phyloP scores from a whole-genome alignment of 2,797 vertebrate genomes.

The Schizopygopsis malacanthus region DNA sequence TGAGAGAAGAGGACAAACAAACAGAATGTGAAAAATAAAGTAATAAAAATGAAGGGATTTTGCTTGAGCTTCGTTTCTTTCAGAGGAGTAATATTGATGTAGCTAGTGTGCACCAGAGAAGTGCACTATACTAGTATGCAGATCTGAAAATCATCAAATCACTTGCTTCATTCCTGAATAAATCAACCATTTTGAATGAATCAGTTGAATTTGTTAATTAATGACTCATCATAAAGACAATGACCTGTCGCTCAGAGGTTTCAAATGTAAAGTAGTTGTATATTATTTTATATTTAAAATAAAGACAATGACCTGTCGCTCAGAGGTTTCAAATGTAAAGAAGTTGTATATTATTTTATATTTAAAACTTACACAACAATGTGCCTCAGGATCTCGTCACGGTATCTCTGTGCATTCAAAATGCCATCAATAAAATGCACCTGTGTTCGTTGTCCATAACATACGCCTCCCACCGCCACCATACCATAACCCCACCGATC shows the following conservation, averaged over 20 bases:
- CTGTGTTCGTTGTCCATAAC: no score
- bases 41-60: conserved; percentile 44
- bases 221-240: neutral
- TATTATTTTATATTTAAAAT: neutral
- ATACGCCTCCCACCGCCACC: no score
- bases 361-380: no score
- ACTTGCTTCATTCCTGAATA: neutral
- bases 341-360: neutral
- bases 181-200: neutral
- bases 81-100: conserved; percentile 27
- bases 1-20: conserved; percentile 49
- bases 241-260: no score
- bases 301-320: no score
- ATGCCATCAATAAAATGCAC: no score
- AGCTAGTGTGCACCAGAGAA: neutral
- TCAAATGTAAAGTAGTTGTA: no score
- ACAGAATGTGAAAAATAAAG: conserved; percentile 30
- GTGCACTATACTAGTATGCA: neutral
- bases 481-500: no score
- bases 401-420: no score
- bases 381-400: no score
- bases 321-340: no score
- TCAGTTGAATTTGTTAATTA: neutral
- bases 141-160: neutral
- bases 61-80: conserved; percentile 40